Evolutionary conservation across 1,140 invertebrate species (phyloP).

Genomic region (Neotoxoptera formosana): DNA sequence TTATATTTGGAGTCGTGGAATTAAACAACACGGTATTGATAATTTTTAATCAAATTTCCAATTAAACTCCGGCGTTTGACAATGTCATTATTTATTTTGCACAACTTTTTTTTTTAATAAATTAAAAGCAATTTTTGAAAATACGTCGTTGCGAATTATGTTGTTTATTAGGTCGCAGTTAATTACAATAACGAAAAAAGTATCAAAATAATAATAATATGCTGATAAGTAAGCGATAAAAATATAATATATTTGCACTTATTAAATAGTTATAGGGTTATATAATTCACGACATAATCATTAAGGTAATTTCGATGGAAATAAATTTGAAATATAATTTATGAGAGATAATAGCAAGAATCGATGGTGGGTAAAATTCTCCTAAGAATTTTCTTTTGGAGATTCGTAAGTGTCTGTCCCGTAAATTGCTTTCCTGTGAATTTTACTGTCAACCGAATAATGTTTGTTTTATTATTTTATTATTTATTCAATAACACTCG

Average conservation of each 20-base stretch:
- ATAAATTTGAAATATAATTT: not conserved
- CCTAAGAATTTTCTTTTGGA: not conserved
- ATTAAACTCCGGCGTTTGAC: conserved; percentile 14
- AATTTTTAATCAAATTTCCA: not conserved
- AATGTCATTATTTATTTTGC: not conserved
- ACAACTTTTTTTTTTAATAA: not conserved
- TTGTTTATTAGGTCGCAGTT: not conserved
- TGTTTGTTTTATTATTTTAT: not conserved
- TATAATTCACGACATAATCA: not conserved
- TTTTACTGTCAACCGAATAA: not conserved
- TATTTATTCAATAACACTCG: not conserved
- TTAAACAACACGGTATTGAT: not conserved
- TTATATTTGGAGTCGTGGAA: not conserved
- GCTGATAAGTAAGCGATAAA: not conserved
- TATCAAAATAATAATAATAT: not conserved
- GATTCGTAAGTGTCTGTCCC: not conserved
- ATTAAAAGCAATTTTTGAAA: not conserved
- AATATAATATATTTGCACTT: not conserved
- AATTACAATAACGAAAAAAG: not conserved
- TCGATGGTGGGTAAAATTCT: not conserved
- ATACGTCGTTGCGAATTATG: not conserved
- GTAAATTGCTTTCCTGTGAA: not conserved
- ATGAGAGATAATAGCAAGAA: not conserved
- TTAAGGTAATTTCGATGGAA: not conserved
- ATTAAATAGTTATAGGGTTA: not conserved